phyloP scores from a whole-genome alignment of 2,888 invertebrate species.

The Noctua pronuba region DNA sequence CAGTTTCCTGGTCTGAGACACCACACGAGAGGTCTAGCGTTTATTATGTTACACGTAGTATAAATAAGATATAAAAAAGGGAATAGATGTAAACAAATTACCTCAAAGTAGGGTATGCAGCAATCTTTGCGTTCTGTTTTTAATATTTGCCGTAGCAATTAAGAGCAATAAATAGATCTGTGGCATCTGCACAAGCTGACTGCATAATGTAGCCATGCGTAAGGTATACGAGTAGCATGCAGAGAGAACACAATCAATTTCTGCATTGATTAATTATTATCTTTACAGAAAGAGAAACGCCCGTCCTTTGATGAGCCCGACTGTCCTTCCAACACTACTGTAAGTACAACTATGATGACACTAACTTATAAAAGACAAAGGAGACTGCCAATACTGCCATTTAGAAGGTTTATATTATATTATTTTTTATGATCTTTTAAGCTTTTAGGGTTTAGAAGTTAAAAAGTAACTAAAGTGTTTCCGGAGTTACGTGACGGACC shows the following conservation, averaged over 20 bases:
- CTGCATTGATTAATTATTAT: neutral
- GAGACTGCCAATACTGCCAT: too few relatives aligned
- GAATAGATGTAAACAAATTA: too few relatives aligned
- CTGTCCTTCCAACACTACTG: slow-evolving; percentile 20
- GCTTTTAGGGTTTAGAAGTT: too few relatives aligned
- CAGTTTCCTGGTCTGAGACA: neutral
- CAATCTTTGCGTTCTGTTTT: too few relatives aligned
- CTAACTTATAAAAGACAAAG: neutral
- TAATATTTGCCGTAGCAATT: neutral
- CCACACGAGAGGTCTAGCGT: too few relatives aligned
- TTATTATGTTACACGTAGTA: too few relatives aligned
- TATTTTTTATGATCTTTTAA: too few relatives aligned
- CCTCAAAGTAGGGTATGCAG: too few relatives aligned
- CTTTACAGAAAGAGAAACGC: slow-evolving; percentile 9
- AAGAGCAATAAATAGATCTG: neutral
- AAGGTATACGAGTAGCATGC: neutral
- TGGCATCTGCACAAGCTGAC: neutral
- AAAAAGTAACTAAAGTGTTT: too few relatives aligned
- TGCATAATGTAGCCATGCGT: neutral
- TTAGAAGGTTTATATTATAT: too few relatives aligned
- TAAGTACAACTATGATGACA: slow-evolving; percentile 23
- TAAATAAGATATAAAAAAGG: too few relatives aligned
- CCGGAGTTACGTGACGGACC: too few relatives aligned
- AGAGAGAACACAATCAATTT: neutral
- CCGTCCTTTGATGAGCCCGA: slow-evolving; percentile 18